Evolutionary conservation across 2,888 invertebrate genomes (phyloP).

Genomic region (Amiota communis): DNA sequence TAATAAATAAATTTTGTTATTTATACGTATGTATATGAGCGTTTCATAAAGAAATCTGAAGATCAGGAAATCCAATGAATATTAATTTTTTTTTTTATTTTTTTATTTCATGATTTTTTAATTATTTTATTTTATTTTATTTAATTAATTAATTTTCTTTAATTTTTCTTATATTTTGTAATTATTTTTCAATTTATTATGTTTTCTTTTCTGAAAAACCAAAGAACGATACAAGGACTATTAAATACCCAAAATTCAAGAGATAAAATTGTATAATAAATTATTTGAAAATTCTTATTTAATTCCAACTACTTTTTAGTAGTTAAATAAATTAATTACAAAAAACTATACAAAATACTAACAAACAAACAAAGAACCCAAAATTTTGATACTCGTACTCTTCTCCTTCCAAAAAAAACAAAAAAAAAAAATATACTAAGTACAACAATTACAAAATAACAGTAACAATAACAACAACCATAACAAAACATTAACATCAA

Average conservation of each 20-base stretch:
- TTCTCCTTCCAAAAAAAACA: not conserved
- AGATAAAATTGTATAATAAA: not conserved
- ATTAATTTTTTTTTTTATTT: too few species aligned
- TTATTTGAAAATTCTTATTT: not conserved
- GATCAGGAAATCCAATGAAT: too few species aligned
- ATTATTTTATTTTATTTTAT: not conserved
- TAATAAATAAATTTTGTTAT: too few species aligned
- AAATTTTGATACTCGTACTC: slow-evolving; percentile 2
- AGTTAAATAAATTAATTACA: too few species aligned
- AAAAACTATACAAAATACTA: not conserved
- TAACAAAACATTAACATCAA: slow-evolving; percentile 39
- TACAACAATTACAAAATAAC: not conserved
- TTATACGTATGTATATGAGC: not conserved
- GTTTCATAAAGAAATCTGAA: not conserved
- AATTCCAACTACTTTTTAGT: not conserved
- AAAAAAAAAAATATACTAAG: slow-evolving; percentile 6
- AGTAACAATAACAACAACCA: slow-evolving; percentile 2
- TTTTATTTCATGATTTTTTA: not conserved
- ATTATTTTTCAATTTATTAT: not conserved
- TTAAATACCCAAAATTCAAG: too few species aligned
- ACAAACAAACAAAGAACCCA: not conserved
- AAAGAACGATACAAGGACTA: too few species aligned
- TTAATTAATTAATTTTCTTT: not conserved
- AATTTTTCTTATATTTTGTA: not conserved
- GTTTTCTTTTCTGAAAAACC: too few species aligned